Conservation (phyloP, 2,888 invertebrate species). For the Scrobipalpa costella region DNA sequence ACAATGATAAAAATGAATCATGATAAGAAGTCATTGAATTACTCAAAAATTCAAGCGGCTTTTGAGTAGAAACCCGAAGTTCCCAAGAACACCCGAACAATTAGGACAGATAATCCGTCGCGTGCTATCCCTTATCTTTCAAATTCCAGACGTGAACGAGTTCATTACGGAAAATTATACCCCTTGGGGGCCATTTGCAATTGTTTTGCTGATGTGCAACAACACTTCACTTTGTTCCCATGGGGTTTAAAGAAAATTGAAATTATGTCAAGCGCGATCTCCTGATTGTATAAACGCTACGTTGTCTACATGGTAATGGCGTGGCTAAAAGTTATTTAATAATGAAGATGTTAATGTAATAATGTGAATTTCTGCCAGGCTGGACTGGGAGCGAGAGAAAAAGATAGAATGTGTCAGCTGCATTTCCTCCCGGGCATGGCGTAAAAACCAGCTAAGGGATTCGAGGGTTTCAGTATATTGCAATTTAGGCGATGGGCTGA, state of each 20-base stretch:
- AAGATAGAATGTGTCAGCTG: too few species aligned
- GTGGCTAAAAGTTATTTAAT: conserved; percentile 2
- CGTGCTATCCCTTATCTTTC: conserved; percentile 54
- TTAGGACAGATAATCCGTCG: conserved; percentile 44
- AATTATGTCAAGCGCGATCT: conserved; percentile 34
- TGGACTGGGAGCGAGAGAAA: too few species aligned
- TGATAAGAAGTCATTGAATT: too few species aligned
- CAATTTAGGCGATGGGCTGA: too few species aligned
- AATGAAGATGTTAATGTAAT: background rate
- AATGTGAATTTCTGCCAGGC: too few species aligned
- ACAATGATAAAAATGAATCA: too few species aligned
- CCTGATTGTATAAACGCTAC: conserved; percentile 20
- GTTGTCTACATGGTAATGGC: background rate
- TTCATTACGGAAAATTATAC: conserved; percentile 67
- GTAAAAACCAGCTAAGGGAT: too few species aligned
- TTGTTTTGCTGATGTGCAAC: conserved; percentile 56
- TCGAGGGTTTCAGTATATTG: too few species aligned
- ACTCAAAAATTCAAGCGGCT: too few species aligned
- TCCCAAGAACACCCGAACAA: conserved; percentile 37
- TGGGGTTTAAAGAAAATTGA: conserved; percentile 30
- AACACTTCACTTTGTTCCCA: conserved; percentile 48
- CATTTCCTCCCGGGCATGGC: too few species aligned
- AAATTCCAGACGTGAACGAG: conserved; percentile 50
- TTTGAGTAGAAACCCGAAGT: too few species aligned
- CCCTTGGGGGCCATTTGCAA: conserved; percentile 61